Evolutionary conservation across 2,113 vertebrate genomes (phyloP).

Genomic region (Neotoma lepida): DNA sequence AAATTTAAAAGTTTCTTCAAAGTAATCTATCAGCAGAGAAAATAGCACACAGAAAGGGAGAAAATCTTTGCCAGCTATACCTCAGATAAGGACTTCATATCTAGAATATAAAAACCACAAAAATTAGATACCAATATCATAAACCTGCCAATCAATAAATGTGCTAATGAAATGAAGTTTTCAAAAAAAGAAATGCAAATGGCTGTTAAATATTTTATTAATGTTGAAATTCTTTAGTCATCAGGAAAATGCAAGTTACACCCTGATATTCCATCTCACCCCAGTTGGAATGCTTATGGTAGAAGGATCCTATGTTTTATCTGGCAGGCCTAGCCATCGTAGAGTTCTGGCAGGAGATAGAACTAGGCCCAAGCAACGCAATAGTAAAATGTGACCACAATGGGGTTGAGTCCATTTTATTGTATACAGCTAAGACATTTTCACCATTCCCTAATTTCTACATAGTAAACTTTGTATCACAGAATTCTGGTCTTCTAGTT

Average conservation of each 20-base stretch:
- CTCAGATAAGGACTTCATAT: not conserved
- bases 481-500: not conserved
- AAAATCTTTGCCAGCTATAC: not conserved
- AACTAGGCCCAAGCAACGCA: not conserved
- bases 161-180: not conserved
- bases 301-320: not conserved
- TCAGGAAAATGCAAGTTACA: not conserved
- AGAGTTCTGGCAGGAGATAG: not conserved
- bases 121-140: not conserved
- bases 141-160: not conserved
- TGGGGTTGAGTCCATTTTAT: constrained; percentile 11
- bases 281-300: not conserved
- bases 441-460: not conserved
- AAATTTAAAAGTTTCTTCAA: not conserved
- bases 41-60: not conserved
- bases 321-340: not conserved
- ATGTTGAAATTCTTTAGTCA: not conserved
- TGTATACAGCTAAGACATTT: not conserved
- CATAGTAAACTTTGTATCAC: not conserved
- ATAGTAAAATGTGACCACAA: not conserved
- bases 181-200: not conserved
- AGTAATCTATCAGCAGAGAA: not conserved
- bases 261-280: not conserved
- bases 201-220: not conserved
- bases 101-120: not conserved